Percentiles rank a stretch among this genome's conserved stretches.
phyloP scores from a whole-genome alignment of 2,113 vertebrate species.

The Tyrannus savana region DNA sequence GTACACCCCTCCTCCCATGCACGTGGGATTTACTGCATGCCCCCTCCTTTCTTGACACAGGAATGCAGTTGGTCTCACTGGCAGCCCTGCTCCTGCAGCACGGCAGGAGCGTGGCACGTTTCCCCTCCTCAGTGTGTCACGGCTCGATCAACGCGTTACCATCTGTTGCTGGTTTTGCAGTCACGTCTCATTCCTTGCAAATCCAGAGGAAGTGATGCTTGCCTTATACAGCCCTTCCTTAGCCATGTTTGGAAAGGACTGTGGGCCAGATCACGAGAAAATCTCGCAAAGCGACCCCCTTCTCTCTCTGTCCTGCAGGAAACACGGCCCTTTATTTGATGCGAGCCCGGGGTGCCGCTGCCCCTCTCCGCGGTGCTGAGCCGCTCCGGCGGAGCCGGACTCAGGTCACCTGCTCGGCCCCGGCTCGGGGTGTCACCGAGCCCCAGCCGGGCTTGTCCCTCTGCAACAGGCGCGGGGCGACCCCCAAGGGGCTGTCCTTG shows the following conservation, averaged over 20 bases:
- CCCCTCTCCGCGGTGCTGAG: background rate
- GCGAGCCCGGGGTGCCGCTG: background rate
- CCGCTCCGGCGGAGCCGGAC: background rate
- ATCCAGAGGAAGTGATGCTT: background rate
- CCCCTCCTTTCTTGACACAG: background rate
- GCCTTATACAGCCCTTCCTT: background rate
- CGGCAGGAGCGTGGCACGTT: background rate
- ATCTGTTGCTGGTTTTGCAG: slow-evolving; percentile 16
- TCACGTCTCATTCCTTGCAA: background rate
- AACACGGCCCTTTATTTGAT: fast-evolving
- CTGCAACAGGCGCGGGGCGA: background rate
- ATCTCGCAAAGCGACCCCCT: background rate
- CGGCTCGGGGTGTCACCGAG: background rate
- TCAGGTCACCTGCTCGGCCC: fast-evolving
- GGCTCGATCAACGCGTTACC: background rate
- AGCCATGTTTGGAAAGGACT: background rate
- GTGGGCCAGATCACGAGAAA: background rate
- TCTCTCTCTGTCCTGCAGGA: background rate
- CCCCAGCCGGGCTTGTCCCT: background rate
- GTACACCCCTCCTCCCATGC: background rate
- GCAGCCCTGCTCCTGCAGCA: background rate
- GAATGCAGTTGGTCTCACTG: background rate
- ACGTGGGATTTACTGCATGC: background rate
- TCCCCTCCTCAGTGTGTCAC: background rate
- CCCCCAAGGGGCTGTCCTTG: background rate